Conservation (phyloP, 2,113 vertebrate species). For the Thinocorus orbignyianus region DNA sequence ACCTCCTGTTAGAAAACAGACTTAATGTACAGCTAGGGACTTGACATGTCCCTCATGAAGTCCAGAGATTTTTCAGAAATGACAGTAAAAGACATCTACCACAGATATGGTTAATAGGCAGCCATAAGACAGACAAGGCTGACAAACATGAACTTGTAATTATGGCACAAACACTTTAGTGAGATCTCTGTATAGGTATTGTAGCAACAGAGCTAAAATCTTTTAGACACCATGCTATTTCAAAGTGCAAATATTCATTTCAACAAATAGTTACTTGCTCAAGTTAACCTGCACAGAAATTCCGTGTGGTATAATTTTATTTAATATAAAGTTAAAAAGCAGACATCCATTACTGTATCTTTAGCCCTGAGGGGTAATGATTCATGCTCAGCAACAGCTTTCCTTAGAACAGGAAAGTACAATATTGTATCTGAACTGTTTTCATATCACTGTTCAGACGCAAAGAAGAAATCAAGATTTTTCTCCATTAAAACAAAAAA, state of each 20-base stretch:
- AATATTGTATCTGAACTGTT: background rate
- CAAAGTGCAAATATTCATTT: background rate
- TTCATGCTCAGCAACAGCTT: background rate
- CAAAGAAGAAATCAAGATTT: background rate
- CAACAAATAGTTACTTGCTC: background rate
- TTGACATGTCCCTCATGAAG: background rate
- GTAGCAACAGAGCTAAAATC: background rate
- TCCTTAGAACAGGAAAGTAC: background rate
- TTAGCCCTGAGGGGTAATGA: background rate
- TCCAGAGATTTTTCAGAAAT: background rate
- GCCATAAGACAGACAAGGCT: background rate
- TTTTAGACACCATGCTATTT: background rate
- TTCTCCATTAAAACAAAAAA: background rate
- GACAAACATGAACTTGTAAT: background rate
- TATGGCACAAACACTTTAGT: background rate
- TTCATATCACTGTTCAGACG: background rate
- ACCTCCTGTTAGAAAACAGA: background rate
- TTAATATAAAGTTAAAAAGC: background rate
- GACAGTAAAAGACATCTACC: background rate
- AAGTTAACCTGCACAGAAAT: background rate
- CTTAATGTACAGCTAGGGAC: background rate
- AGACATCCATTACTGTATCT: background rate
- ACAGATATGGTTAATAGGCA: background rate
- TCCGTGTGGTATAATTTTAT: background rate
- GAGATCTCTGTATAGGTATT: background rate